These are phyloP conservation scores for Oreochromis spilurus DNA, from an alignment of 2,113 vertebrate genomes.

Conservation along the genomic window DNA sequence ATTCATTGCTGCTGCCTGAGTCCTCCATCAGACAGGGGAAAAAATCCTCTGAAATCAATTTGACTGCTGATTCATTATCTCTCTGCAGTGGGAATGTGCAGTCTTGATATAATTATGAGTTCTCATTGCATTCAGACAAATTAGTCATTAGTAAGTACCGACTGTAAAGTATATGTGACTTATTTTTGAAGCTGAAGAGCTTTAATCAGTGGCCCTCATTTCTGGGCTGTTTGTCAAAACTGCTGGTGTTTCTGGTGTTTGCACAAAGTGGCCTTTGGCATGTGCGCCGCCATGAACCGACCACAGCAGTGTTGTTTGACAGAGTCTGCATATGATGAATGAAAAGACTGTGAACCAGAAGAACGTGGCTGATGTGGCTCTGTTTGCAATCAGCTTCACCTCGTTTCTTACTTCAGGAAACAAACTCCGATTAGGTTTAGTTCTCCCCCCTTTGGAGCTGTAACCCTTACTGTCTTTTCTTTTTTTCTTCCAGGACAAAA, in stretches of 20 bases:
- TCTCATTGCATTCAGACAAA: neutral
- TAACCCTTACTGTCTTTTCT: neutral
- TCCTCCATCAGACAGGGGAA: neutral
- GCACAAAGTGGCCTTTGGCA: neutral
- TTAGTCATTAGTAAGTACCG: neutral
- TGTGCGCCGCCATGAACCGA: neutral
- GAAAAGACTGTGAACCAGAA: neutral
- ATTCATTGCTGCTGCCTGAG: conserved; percentile 12
- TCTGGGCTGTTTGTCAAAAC: neutral
- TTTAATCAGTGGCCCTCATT: neutral
- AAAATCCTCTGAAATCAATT: neutral
- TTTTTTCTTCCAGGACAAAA: neutral
- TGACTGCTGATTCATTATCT: neutral
- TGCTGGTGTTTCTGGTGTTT: neutral
- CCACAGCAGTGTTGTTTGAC: neutral
- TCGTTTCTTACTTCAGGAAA: neutral
- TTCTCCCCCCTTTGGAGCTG: neutral
- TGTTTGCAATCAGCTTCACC: neutral
- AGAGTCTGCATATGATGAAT: neutral
- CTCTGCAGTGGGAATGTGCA: neutral
- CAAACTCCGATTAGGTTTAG: neutral
- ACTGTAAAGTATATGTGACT: neutral
- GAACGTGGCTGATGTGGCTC: neutral
- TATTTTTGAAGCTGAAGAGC: neutral
- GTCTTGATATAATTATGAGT: neutral